Base-by-base conservation (phyloP, 2,113 vertebrate species). In the Zingel zingel region DNA sequence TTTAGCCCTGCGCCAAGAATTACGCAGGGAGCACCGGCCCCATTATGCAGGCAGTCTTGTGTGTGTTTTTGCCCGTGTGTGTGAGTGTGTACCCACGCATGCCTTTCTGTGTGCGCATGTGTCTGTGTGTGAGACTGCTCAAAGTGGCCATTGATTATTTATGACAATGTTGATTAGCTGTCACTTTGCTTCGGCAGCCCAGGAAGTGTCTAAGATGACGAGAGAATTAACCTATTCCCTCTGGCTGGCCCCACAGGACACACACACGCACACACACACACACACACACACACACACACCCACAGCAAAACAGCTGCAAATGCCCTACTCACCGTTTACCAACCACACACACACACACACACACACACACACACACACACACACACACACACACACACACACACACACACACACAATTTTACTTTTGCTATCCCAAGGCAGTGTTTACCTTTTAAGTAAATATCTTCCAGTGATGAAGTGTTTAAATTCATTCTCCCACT, bases 141-240 rank as follows among this genome's bases (percentile, higher is more conserved):
- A 93, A 93, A 94, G 93, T 94, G 93, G 94, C 94, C 95, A 96
- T 96, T 94, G 95, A 96, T 96, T 96, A 96, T 96, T 96, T 96
- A 96, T 96, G 95, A 96, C 95, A 94, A 94, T 96, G 95, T 95
- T 96, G 95, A 96, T 96, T 96, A 96, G 95, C 95, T 96, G 95
- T 96, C 95, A 95, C 94, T 95, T 94, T 95, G 94, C 93, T 94
- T 93, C 89, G 86, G 92, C 92, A 91, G 90, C 86, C 92, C 93
- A 94, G 94, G 95, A 96, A 95, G 93, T 95, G 92, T 94, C 92
- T 94, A 93, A 95, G 94, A 96, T 94, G 94, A 96, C 91, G 93
- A 94, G 95, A 95, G 94, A 95, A 95, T 96, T 95, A 95, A 94
- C 93, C 92, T 93, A 94, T 90, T 90, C 91, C 90, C 92, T 93